Conservation (phyloP, 53 echinoderm and acorn worm genomes). For the Apostichopus leukothele region DNA sequence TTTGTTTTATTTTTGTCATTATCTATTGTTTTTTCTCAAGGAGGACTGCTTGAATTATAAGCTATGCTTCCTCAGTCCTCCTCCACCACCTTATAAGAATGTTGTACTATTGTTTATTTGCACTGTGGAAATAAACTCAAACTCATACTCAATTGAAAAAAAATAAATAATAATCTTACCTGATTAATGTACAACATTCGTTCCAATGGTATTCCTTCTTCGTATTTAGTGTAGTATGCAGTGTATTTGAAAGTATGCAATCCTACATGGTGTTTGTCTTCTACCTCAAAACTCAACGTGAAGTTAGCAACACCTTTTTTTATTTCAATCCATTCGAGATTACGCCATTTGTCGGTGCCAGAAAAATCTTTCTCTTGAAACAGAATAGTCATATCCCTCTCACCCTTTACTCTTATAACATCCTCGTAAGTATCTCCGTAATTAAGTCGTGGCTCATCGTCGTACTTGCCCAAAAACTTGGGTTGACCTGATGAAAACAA, state of each 20-base stretch:
- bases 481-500: not conserved
- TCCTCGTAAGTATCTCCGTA: not conserved
- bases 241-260: not conserved
- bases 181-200: not conserved
- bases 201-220: not conserved
- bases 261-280: not conserved
- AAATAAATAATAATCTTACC: not conserved
- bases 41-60: too few relatives aligned
- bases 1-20: too few relatives aligned
- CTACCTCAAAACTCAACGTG: not conserved
- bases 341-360: not conserved
- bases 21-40: too few relatives aligned
- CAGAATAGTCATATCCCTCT: not conserved
- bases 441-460: not conserved
- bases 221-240: not conserved
- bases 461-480: not conserved
- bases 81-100: too few relatives aligned
- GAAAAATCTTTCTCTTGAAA: not conserved
- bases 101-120: too few relatives aligned
- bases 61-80: too few relatives aligned
- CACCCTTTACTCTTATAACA: not conserved
- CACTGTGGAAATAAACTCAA: too few relatives aligned
- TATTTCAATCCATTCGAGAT: too few relatives aligned
- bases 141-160: too few relatives aligned
- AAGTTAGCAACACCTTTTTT: not conserved